Evolutionary conservation across 2,888 invertebrate species (phyloP), one percentile per base, ranked within the genome.

Genomic region (Cepaea hortensis): DNA sequence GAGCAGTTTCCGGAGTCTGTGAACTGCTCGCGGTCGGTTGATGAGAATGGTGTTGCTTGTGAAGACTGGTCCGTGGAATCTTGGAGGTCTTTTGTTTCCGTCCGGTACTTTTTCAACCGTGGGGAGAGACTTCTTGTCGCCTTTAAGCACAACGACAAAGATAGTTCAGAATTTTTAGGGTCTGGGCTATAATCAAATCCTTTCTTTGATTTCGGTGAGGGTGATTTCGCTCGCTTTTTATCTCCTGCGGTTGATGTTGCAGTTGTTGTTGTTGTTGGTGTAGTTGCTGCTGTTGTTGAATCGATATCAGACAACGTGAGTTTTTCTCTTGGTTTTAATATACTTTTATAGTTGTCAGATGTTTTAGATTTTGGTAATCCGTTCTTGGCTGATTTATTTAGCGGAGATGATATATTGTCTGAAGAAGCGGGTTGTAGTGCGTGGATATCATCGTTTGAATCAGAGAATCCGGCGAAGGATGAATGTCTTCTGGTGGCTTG

Each of bases 1-100:
- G 87, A 87, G 35, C 87, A 87, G 80, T 87, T 77, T 4, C 87
- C 87, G n/a, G 87, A 87, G 62, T 87, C 87, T 15, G 87, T 87
- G 35, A 73, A 35, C 15, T 79, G 84, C n/a, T 83, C 84, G 0
- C 77, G 61, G 18, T 87, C 87, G 23, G 77, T 84, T 0, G 82
- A 76, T 46, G 83, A 86, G 2, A 70, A 68, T 0, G 82, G 70
- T 46, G 82, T 68, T 7, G 79, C 81, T 48, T 81, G 81, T 15
- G 75, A 73, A 5, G 86, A 65, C 4, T 62, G 77, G 48, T 85
- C 85, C 1, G 68, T 70, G 2, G 85, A 85, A 11, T 85, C 85
- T n/a, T 76, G 70, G 13, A 23, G 20, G 15, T 85, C 85, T 20
- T 23, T 77, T 5, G 68, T 55, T 11, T 85, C 85, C 48, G n/a